Percentiles rank a stretch among this genome's conserved stretches.
These are phyloP conservation scores for Euwallacea fornicatus DNA, from an alignment of 1,140 invertebrate genomes.

Conservation along the genomic window DNA sequence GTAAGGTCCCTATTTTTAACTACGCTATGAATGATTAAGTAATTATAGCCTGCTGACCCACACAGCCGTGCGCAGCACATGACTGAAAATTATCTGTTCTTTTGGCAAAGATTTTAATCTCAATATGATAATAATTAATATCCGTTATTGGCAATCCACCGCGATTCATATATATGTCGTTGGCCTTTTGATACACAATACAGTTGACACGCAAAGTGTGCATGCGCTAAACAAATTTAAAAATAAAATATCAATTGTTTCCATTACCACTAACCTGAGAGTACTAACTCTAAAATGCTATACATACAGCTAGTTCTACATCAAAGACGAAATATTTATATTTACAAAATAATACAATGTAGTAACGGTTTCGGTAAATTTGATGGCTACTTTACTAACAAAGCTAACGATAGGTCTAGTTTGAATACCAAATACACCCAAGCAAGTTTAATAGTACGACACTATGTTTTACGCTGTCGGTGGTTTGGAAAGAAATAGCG, in stretches of 20 bases:
- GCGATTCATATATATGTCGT: conserved; percentile 42
- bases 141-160: neutral
- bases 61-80: conserved; percentile 42
- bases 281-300: conserved; percentile 53
- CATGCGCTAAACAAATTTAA: conserved; percentile 50
- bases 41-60: conserved; percentile 44
- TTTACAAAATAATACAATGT: conserved; percentile 53
- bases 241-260: conserved; percentile 48
- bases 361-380: conserved; percentile 48
- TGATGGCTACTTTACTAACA: conserved; percentile 48
- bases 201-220: conserved; percentile 51
- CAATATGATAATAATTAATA: too few species aligned
- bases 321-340: conserved; percentile 51
- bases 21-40: conserved; percentile 37
- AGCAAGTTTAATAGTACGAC: conserved; percentile 28
- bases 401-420: conserved; percentile 44
- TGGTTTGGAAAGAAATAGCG: too few species aligned
- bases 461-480: neutral
- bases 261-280: conserved; percentile 54
- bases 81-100: conserved; percentile 19
- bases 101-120: conserved; percentile 22
- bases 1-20: conserved; percentile 10
- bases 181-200: conserved; percentile 51
- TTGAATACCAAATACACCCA: conserved; percentile 29
- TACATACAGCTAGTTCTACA: conserved; percentile 54